These are phyloP conservation scores for Varanus salvator DNA, from an alignment of 2,113 vertebrate genomes.

Conservation along the genomic window DNA sequence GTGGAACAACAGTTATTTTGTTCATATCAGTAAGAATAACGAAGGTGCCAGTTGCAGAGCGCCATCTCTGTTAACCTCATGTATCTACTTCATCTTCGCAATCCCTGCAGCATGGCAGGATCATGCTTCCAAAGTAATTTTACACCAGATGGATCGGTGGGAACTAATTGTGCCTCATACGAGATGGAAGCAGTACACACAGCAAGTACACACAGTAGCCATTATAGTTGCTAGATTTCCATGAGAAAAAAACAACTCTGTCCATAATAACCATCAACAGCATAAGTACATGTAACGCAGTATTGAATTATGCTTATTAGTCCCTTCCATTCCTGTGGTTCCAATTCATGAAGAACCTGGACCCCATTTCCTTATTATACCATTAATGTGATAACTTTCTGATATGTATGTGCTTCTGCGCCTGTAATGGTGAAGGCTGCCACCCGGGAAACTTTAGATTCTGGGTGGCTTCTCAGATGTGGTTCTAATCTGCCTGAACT, in stretches of 20 bases:
- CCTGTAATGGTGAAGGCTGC: background rate
- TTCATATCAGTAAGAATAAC: background rate
- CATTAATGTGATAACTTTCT: background rate
- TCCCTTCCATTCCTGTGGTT: background rate
- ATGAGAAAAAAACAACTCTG: background rate
- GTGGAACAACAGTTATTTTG: background rate
- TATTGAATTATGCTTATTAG: background rate
- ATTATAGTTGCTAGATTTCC: constrained; percentile 16
- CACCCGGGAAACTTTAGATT: background rate
- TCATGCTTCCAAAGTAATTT: constrained; percentile 6
- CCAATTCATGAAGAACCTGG: background rate
- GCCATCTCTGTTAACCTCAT: background rate
- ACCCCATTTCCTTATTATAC: background rate
- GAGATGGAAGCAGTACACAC: background rate
- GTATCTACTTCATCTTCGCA: background rate
- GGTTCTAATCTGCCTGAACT: background rate
- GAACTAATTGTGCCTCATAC: constrained; percentile 24
- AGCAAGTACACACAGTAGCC: constrained; percentile 11
- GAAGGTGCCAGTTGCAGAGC: background rate
- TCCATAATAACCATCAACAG: background rate
- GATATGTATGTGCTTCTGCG: background rate
- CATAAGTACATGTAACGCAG: background rate
- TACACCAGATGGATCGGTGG: background rate
- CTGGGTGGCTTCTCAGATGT: background rate
- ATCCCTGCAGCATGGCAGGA: background rate